These are phyloP conservation scores for Fragum fragum DNA, from an alignment of 2,888 invertebrate species.

Conservation along the genomic window DNA sequence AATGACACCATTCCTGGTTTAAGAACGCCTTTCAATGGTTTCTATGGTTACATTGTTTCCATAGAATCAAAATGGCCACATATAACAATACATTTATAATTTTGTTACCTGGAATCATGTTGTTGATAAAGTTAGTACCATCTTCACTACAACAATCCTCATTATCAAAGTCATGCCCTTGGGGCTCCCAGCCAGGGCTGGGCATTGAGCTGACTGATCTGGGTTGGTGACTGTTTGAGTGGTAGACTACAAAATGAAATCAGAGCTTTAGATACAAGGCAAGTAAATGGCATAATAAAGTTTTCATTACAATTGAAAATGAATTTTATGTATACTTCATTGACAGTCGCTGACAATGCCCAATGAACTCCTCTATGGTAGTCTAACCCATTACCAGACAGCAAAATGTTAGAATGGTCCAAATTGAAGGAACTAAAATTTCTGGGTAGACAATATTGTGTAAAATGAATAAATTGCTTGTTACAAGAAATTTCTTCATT, in stretches of 20 bases:
- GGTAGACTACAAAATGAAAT: conserved; percentile 25
- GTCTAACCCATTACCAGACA: too few relatives aligned
- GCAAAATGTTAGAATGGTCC: too few relatives aligned
- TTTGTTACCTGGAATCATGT: conserved; percentile 23
- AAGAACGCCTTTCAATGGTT: too few relatives aligned
- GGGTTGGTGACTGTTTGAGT: neutral
- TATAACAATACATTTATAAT: neutral
- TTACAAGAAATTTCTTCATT: conserved; percentile 3
- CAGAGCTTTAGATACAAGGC: too few relatives aligned
- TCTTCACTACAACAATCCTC: conserved; percentile 13
- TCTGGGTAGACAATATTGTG: neutral
- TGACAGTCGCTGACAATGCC: too few relatives aligned
- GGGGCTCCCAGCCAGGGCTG: conserved; percentile 24
- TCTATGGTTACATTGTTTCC: too few relatives aligned
- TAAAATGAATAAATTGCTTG: conserved; percentile 6
- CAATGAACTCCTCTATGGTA: too few relatives aligned
- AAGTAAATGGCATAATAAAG: too few relatives aligned
- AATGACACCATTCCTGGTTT: too few relatives aligned
- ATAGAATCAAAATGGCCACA: neutral
- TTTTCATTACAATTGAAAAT: too few relatives aligned
- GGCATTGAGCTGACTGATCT: neutral
- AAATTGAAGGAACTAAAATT: too few relatives aligned
- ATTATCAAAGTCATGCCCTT: conserved; percentile 4
- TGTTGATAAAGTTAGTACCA: conserved; percentile 12
- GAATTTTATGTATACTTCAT: too few relatives aligned